phyloP scores from a whole-genome alignment of 2,797 vertebrate species.

The Hapalemur alaotrensis region DNA sequence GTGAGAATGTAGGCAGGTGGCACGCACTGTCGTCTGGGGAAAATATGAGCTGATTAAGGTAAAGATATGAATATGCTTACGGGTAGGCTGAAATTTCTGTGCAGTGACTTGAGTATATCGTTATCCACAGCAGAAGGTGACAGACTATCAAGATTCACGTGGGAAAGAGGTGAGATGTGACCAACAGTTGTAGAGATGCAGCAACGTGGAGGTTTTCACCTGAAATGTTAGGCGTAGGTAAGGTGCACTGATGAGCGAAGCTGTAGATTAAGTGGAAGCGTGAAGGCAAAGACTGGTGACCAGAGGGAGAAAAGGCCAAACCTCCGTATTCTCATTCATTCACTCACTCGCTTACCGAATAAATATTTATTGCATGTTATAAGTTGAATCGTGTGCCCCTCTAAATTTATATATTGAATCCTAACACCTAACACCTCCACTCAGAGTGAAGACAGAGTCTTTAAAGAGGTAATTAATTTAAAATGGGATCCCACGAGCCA shows the following conservation, averaged over 20 bases:
- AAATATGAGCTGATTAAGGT: neutral
- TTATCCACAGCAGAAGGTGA: neutral
- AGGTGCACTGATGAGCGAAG: neutral
- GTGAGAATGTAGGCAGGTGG: neutral
- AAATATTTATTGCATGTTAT: neutral
- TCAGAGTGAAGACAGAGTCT: neutral
- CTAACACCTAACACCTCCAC: neutral
- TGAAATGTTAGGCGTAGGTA: neutral
- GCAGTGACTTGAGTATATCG: neutral
- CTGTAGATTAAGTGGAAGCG: neutral
- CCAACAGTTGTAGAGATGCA: neutral
- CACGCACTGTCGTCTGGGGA: neutral
- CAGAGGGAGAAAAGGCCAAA: neutral
- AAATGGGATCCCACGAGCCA: neutral
- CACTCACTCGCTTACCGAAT: neutral
- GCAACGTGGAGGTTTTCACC: neutral
- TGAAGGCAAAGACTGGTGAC: neutral
- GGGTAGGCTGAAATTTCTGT: neutral
- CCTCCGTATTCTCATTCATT: neutral
- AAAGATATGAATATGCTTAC: neutral
- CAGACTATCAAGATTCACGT: neutral
- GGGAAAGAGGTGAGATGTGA: rapidly evolving
- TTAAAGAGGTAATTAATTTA: neutral
- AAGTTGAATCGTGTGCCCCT: neutral
- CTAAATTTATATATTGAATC: neutral